Evolutionary conservation across 1,140 invertebrate species (phyloP).

Genomic region (Plectrocnemia conspersa): DNA sequence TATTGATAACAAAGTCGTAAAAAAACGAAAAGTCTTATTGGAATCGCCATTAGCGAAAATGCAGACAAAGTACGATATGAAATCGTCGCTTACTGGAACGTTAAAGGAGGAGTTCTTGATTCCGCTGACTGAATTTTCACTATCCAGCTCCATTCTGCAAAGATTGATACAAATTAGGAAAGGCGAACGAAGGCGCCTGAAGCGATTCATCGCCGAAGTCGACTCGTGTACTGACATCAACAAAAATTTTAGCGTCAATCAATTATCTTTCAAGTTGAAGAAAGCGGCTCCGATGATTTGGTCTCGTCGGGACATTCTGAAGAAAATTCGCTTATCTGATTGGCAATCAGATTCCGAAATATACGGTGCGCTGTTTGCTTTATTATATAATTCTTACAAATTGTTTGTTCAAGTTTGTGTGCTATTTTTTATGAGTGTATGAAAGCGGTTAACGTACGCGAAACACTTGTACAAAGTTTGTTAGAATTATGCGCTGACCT

Average conservation of each 20-base stretch:
- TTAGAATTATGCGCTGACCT: too few relatives aligned
- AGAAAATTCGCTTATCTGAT: slow-evolving; percentile 11
- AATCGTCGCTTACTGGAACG: slow-evolving; percentile 5
- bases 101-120: slow-evolving; percentile 8
- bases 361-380: too few relatives aligned
- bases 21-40: slow-evolving; percentile 5
- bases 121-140: slow-evolving; percentile 6
- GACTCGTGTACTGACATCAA: slow-evolving; percentile 6
- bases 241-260: slow-evolving; percentile 1
- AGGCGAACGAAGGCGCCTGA: slow-evolving; percentile 19
- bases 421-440: too few relatives aligned
- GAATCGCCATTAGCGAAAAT: background rate
- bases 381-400: too few relatives aligned
- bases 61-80: slow-evolving; percentile 21
- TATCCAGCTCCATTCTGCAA: slow-evolving; percentile 11
- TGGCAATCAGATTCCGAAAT: too few relatives aligned
- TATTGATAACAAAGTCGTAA: slow-evolving; percentile 2
- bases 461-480: too few relatives aligned
- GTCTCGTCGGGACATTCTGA: background rate
- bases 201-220: slow-evolving; percentile 6
- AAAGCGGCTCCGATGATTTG: slow-evolving; percentile 2
- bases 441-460: too few relatives aligned
- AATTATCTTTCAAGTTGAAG: slow-evolving; percentile 8
- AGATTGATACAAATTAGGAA: slow-evolving; percentile 7
- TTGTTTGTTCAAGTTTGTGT: too few relatives aligned